Percentiles rank a stretch among this genome's conserved stretches.
Conservation (phyloP, 1,140 invertebrate genomes). For the Drosophila takahashii region DNA sequence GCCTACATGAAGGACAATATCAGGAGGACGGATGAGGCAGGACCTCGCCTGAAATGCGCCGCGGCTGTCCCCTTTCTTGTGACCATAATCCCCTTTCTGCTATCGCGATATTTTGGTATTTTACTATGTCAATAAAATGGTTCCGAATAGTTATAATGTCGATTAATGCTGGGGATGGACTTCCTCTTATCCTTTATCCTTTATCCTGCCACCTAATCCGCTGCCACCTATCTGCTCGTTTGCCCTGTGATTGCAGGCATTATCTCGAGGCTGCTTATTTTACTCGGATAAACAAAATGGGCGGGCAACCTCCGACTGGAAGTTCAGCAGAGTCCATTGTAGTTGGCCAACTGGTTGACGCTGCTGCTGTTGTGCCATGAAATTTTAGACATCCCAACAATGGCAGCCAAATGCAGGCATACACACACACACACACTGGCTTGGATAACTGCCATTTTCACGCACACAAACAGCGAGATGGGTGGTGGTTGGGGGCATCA, state of each 20-base stretch:
- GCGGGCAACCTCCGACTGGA: background rate
- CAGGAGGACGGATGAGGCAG: background rate
- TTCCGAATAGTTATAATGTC: slow-evolving; percentile 2
- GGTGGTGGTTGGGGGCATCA: slow-evolving; percentile 19
- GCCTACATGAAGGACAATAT: slow-evolving; percentile 36
- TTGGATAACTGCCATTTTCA: slow-evolving; percentile 42
- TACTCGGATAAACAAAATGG: slow-evolving; percentile 39
- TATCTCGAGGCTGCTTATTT: slow-evolving; percentile 25
- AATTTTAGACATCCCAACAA: slow-evolving; percentile 58
- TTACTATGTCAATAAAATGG: slow-evolving; percentile 41
- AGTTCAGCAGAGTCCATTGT: slow-evolving; percentile 28
- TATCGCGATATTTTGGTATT: slow-evolving; percentile 33
- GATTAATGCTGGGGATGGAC: background rate
- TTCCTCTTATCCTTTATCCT: background rate
- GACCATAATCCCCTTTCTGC: slow-evolving; percentile 8
- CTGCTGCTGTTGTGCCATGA: slow-evolving; percentile 25
- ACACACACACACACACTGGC: slow-evolving; percentile 16
- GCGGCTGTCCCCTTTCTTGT: slow-evolving; percentile 6
- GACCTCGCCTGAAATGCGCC: background rate
- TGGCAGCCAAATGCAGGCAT: slow-evolving; percentile 53
- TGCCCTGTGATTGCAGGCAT: slow-evolving; percentile 27
- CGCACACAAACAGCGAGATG: background rate
- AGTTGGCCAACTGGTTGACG: slow-evolving; percentile 17
- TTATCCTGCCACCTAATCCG: background rate
- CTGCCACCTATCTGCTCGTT: background rate